Evolutionary conservation across 2,797 vertebrate genomes (phyloP).

Genomic region (Halcyon badia): DNA sequence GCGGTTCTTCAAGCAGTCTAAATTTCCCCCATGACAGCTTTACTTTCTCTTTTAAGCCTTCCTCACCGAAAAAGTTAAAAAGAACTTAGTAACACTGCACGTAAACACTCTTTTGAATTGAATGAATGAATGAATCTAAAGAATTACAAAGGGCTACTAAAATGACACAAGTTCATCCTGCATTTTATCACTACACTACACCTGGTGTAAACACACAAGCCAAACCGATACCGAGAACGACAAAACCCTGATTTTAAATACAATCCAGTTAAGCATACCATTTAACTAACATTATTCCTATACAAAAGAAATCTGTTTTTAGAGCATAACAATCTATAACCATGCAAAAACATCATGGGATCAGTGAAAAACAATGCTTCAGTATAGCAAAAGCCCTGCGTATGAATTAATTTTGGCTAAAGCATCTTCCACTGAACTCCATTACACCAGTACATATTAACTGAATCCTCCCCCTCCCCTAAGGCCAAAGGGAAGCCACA

Average conservation of each 20-base stretch:
- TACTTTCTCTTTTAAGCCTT: neutral
- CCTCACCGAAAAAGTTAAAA: neutral
- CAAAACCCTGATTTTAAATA: neutral
- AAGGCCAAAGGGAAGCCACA: neutral
- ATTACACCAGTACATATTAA: fast-evolving
- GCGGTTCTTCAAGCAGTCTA: neutral
- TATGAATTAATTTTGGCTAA: neutral
- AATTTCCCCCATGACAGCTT: fast-evolving
- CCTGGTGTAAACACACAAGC: neutral
- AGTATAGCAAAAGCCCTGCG: neutral
- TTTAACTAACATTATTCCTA: neutral
- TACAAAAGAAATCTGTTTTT: neutral
- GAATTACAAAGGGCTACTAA: neutral
- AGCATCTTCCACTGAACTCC: neutral
- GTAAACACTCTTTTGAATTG: neutral
- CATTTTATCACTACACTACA: neutral
- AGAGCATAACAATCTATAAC: neutral
- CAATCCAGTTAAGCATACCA: neutral
- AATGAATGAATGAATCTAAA: neutral
- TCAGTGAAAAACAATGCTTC: neutral
- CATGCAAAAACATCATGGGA: neutral
- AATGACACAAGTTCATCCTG: neutral
- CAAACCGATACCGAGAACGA: neutral
- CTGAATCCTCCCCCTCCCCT: neutral
- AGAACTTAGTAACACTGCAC: no score